Evolutionary conservation across 1,140 invertebrate species (phyloP).

Genomic region (Pogonomyrmex californicus): DNA sequence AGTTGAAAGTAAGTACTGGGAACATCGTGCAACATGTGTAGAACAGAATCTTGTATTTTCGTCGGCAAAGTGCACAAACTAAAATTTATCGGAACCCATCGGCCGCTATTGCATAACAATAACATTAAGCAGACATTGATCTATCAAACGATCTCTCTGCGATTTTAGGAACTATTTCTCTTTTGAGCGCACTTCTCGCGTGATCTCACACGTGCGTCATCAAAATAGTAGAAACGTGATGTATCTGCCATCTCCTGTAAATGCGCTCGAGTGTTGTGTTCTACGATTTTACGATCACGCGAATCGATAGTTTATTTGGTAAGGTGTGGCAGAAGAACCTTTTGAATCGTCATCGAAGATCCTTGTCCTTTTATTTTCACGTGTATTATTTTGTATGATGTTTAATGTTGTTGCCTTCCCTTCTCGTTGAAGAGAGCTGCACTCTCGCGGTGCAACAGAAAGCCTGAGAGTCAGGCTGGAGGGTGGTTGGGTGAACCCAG

Average conservation of each 20-base stretch:
- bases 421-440: background rate
- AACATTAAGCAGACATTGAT: constrained; percentile 44
- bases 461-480: constrained; percentile 38
- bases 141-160: background rate
- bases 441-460: background rate
- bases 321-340: background rate
- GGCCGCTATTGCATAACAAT: constrained; percentile 26
- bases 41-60: background rate
- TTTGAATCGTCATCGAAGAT: constrained; percentile 30
- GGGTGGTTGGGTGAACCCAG: constrained; percentile 76
- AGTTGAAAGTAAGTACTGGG: background rate
- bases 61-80: background rate
- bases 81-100: background rate
- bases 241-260: constrained; percentile 31
- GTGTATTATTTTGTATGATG: constrained; percentile 11
- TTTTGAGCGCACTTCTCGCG: background rate
- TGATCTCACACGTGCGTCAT: constrained; percentile 46
- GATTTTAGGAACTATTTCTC: background rate
- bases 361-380: background rate
- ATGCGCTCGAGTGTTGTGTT: constrained; percentile 11
- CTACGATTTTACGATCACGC: constrained; percentile 32
- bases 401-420: background rate
- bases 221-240: background rate
- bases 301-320: constrained; percentile 38
- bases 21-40: background rate